Evolutionary conservation across 2,888 invertebrate genomes (phyloP).

Genomic region (Drosophila parthenogenetica): DNA sequence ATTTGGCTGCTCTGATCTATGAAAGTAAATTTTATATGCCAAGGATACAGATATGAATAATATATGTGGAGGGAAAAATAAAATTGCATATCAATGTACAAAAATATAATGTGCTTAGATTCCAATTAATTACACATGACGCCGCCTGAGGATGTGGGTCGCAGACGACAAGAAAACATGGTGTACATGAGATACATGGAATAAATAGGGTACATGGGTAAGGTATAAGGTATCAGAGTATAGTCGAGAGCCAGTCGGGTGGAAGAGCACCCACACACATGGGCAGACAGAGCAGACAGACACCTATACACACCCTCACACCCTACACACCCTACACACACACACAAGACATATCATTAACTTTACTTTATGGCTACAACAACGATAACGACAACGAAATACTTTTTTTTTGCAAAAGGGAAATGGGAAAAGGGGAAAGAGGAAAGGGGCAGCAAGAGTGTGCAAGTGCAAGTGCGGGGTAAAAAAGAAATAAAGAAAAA

Average conservation of each 20-base stretch:
- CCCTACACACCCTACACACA: conserved; percentile 24
- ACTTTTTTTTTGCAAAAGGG: neutral
- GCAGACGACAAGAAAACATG: conserved; percentile 8
- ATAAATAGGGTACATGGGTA: neutral
- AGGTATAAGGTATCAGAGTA: conserved; percentile 16
- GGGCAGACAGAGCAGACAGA: conserved; percentile 16
- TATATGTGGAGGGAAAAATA: conserved; percentile 23
- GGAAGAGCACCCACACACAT: conserved; percentile 31
- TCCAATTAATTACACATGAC: conserved; percentile 62
- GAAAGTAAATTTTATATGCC: too few relatives aligned
- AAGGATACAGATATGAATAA: neutral
- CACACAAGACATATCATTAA: conserved; percentile 73
- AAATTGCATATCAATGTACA: conserved; percentile 33
- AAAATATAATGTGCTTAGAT: conserved; percentile 52
- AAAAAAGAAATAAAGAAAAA: conserved; percentile 13
- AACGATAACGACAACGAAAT: conserved; percentile 32
- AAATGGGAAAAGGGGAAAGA: neutral
- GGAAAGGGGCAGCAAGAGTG: conserved; percentile 31
- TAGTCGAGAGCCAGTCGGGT: conserved; percentile 32
- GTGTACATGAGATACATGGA: neutral
- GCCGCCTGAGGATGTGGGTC: conserved; percentile 8
- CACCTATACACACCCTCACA: neutral
- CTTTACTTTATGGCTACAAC: conserved; percentile 67
- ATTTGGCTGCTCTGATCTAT: too few relatives aligned
- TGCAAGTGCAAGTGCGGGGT: conserved; percentile 23